Evolutionary conservation across 2,113 vertebrate genomes (phyloP).

Genomic region (Trichechus manatus): DNA sequence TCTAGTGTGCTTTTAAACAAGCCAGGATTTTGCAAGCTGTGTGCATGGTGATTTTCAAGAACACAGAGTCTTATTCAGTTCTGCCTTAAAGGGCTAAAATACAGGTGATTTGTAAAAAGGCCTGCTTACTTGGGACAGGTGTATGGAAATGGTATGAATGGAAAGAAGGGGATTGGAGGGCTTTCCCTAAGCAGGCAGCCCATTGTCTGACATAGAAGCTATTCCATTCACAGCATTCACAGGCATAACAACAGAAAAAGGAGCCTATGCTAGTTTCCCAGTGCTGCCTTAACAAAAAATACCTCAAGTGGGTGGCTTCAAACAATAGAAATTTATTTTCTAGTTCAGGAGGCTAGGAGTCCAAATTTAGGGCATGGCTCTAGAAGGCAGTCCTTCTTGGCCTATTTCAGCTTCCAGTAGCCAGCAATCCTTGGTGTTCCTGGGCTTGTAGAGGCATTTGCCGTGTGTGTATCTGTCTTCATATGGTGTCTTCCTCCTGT

Average conservation of each 20-base stretch:
- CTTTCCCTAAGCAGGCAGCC: background rate
- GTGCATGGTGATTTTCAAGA: conserved; percentile 41
- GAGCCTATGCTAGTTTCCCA: background rate
- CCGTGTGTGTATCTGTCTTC: background rate
- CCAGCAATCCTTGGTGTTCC: no score
- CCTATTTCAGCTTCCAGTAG: background rate
- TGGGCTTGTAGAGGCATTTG: background rate
- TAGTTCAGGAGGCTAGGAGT: background rate
- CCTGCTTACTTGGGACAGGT: background rate
- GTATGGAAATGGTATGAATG: background rate
- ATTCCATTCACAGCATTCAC: background rate
- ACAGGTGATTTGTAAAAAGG: background rate
- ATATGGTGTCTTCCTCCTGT: background rate
- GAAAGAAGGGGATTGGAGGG: background rate
- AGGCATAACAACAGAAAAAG: background rate
- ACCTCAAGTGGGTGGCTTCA: background rate
- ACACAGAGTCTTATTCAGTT: conserved; percentile 45
- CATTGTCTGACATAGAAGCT: background rate
- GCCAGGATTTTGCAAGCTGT: conserved; percentile 35
- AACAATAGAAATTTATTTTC: background rate
- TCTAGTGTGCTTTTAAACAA: conserved; percentile 61
- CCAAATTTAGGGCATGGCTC: no score
- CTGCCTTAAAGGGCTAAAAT: conserved; percentile 50
- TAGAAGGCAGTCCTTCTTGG: background rate
- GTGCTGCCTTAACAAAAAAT: background rate